Percentiles rank a stretch among this genome's conserved stretches.
These are phyloP conservation scores for Sminthopsis crassicaudata DNA, from an alignment of 2,113 vertebrate species.

Conservation along the genomic window DNA sequence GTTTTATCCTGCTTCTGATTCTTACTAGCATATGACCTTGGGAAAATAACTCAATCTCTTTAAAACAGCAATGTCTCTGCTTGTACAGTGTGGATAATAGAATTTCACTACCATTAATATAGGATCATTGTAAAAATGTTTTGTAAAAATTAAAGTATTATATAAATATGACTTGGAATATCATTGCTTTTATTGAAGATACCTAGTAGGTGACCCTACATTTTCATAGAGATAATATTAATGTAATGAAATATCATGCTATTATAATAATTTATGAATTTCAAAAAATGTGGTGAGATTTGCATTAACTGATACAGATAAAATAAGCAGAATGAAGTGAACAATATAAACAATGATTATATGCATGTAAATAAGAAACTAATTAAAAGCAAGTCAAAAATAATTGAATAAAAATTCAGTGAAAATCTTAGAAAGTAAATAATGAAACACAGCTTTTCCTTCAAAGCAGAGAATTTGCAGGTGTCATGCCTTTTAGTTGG, in stretches of 20 bases:
- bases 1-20: background rate
- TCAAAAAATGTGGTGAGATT: background rate
- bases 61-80: background rate
- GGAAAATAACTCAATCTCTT: background rate
- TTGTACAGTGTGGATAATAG: background rate
- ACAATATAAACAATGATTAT: background rate
- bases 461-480: too few species aligned
- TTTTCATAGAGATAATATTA: background rate
- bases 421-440: background rate
- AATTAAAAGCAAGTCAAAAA: background rate
- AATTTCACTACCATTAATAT: background rate
- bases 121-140: background rate
- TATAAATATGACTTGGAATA: background rate
- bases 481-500: too few species aligned
- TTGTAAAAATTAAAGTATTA: background rate
- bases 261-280: background rate
- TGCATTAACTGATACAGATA: background rate
- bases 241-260: background rate
- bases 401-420: background rate
- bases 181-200: background rate
- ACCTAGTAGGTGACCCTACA: background rate
- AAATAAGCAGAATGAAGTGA: background rate
- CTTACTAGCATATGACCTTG: background rate
- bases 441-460: background rate
- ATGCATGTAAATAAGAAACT: background rate